phyloP scores from a whole-genome alignment of 2,113 vertebrate species.

The Paedocypris sp. region DNA sequence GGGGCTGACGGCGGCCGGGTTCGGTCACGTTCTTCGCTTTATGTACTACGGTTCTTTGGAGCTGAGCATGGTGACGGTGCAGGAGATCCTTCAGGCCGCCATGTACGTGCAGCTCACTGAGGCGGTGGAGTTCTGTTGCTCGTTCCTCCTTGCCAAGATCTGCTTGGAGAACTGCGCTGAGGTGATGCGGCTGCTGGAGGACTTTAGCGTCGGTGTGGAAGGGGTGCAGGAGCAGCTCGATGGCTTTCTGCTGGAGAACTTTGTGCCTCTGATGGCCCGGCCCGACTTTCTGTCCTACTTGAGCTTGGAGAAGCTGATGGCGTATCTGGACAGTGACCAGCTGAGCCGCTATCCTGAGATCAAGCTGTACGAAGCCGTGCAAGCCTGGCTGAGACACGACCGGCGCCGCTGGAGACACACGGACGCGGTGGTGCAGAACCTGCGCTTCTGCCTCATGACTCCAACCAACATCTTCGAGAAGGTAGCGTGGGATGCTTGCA shows the following conservation, averaged over 20 bases:
- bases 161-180: slow-evolving; percentile 98
- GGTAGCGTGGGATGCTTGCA: slow-evolving; percentile 37
- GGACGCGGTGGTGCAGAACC: slow-evolving; percentile 91
- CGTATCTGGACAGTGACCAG: slow-evolving; percentile 87
- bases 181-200: slow-evolving; percentile 97
- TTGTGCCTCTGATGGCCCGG: slow-evolving; percentile 94
- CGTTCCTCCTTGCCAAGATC: slow-evolving; percentile 95
- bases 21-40: slow-evolving; percentile 93
- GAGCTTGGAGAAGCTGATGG: slow-evolving; percentile 93
- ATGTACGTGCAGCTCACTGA: slow-evolving; percentile 99
- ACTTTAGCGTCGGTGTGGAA: slow-evolving; percentile 96
- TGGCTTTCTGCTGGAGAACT: slow-evolving; percentile 91
- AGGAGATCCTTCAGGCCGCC: slow-evolving; percentile 96
- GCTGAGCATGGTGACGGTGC: slow-evolving; percentile 95
- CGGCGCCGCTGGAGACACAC: slow-evolving; percentile 97
- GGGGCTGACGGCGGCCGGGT: slow-evolving; percentile 92
- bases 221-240: slow-evolving; percentile 95
- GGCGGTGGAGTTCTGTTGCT: slow-evolving; percentile 98
- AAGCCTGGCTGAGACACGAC: slow-evolving; percentile 95
- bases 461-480: slow-evolving; percentile 96
- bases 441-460: slow-evolving; percentile 98
- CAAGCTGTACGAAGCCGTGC: slow-evolving; percentile 93
- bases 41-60: slow-evolving; percentile 99
- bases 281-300: slow-evolving; percentile 95
- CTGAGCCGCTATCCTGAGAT: slow-evolving; percentile 95